Conservation (phyloP, 2,113 vertebrate species). For the Rhadina sibilatrix region DNA sequence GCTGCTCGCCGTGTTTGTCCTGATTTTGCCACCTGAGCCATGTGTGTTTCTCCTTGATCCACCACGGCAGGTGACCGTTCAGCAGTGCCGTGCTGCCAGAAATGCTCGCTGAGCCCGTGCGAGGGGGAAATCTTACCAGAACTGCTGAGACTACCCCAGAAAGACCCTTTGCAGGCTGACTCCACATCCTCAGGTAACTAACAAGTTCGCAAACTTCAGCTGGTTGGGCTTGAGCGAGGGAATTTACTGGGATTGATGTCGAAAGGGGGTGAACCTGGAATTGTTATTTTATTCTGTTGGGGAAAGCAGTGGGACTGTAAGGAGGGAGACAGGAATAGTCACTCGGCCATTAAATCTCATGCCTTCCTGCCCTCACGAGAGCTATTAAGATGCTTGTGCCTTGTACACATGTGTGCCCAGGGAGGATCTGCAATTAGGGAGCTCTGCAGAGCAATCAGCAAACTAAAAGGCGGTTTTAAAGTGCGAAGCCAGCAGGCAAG, state of each 20-base stretch:
- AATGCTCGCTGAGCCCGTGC: slow-evolving; percentile 73
- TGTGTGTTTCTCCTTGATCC: slow-evolving; percentile 46
- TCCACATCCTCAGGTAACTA: slow-evolving; percentile 68
- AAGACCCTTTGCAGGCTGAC: slow-evolving; percentile 69
- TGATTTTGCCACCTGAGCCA: slow-evolving; percentile 6
- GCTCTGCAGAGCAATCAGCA: not conserved
- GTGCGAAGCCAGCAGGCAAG: not conserved
- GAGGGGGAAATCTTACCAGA: slow-evolving; percentile 60
- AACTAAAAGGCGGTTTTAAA: not conserved
- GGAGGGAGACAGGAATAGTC: not conserved
- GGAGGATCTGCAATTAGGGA: not conserved
- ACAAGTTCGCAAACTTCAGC: slow-evolving; percentile 16
- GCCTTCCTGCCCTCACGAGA: not conserved
- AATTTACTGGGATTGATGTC: not conserved
- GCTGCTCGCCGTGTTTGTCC: not conserved
- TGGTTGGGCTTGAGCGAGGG: not conserved
- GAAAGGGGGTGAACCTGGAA: not conserved
- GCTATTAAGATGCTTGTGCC: not conserved
- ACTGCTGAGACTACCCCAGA: slow-evolving; percentile 62
- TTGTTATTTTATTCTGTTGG: not conserved
- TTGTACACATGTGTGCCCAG: not conserved
- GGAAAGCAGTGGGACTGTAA: not conserved
- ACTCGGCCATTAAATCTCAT: not conserved
- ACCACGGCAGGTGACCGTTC: slow-evolving; percentile 61
- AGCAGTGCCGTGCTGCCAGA: slow-evolving; percentile 71